Evolutionary conservation across 2,888 invertebrate genomes (phyloP), one percentile per base, ranked within the genome.

Genomic region (Cantharis nigra): DNA sequence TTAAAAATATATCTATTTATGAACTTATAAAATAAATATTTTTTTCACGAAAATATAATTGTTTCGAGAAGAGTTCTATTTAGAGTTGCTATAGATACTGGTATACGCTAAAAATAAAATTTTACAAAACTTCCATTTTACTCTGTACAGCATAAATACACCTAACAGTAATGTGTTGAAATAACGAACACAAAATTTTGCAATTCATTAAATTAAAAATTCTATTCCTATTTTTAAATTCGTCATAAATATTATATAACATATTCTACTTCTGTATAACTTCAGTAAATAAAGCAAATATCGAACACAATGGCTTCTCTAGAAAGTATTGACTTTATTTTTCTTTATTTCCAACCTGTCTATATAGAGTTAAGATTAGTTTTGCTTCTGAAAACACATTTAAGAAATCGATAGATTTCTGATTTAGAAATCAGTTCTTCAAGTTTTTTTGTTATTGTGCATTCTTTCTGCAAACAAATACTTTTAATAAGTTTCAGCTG

Each of bases 331-430:
- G 65, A 67, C 65, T 67, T 67, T n/a, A 20, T 67, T 67, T 67
- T 67, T 67, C 65, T 67, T 67, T 67, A 67, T 67, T 67, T 67
- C 65, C 20, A 67, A 67, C 65, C 65, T 67, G 65, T 67, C 65
- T 67, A 67, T 67, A 67, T 26, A 49, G 49, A 26, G 65, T 67
- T 67, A 67, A 67, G 65, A 67, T 67, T 67, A 67, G 65, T 67
- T 67, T 67, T 67, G 65, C 65, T 67, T 67, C 65, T 67, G 65
- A 67, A 67, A 67, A 67, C 65, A 67, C 65, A 67, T 67, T 67
- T 67, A 23, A 26, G 65, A 67, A 26, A 67, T 67, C 65, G 65
- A 67, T 67, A 67, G 65, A 67, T 67, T 67, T 67, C 65, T 67
- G 65, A 67, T 67, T 67, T 67, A 67, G 65, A 67, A 67, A 67